phyloP scores from a whole-genome alignment of 2,797 vertebrate genomes.

The Lacerta agilis region DNA sequence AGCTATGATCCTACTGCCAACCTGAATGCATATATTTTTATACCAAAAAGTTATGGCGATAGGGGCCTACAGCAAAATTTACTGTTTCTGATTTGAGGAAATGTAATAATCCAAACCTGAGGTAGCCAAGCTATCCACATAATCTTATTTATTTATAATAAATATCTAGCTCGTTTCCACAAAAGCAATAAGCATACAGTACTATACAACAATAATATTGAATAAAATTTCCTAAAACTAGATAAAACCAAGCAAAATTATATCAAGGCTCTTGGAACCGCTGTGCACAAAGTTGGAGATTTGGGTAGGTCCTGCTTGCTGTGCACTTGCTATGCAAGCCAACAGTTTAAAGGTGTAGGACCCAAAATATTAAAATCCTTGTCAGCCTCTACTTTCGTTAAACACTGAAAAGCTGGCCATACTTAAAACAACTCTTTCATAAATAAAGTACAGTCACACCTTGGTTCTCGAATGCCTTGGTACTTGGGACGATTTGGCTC shows the following conservation, averaged over 20 bases:
- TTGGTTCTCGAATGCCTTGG: no score
- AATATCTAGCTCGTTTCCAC: no score
- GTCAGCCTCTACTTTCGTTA: not conserved
- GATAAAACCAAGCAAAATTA: no score
- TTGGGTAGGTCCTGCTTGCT: not conserved
- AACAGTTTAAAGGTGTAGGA: not conserved
- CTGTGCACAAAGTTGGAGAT: not conserved
- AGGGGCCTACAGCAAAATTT: no score
- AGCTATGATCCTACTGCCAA: fast-evolving
- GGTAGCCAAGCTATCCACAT: not conserved
- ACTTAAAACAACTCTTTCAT: not conserved
- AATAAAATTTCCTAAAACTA: no score
- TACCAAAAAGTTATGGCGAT: fast-evolving
- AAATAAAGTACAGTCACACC: not conserved
- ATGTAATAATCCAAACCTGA: not conserved
- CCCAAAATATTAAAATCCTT: not conserved
- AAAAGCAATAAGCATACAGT: no score
- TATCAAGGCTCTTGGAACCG: not conserved
- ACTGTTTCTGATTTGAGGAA: not conserved
- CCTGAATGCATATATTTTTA: fast-evolving
- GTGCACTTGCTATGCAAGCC: not conserved
- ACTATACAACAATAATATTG: no score
- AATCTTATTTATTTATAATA: no score
- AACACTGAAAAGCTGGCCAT: not conserved
- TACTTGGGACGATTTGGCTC: no score